Base-by-base conservation (phyloP, 2,888 invertebrate species). In the Oligia fasciuncula region DNA sequence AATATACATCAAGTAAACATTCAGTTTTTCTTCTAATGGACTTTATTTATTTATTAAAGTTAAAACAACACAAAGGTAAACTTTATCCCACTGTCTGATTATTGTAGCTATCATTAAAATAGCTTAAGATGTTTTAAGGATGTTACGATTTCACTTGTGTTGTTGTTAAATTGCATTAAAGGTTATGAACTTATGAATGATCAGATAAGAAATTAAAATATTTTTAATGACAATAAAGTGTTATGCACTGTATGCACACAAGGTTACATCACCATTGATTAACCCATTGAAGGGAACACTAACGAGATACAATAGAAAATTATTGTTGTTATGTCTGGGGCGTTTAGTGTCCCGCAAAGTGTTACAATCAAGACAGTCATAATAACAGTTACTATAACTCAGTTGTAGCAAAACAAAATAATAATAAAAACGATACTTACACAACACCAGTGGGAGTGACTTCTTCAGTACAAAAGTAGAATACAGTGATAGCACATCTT, bases 391-490 rank as follows among this genome's bases (percentile, higher is more conserved):
- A 49, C 49, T 46, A 71, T 51, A 51, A 29, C 43, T 62, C 23
- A n/a, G 14, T 14, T 29, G 35, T 65, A 70, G 8, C 9, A 49
- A 68, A 73, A 62, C n/a, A 67, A 75, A 63, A n/a, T 60, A 14
- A 46, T 17, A 60, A 46, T 17, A 60, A 79, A 63, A 77, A 46
- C 54, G 43, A 49, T 86, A 98, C 98, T 97, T 97, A 99, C 98
- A 98, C 97, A 76, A 99, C 98, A 54, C 99, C 99, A 92, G 98
- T 98, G 40, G 98, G 97, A 70, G 98, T 98, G 17, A 99, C 98
- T 93, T 99, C 99, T 95, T 99, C 99, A 2, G 98, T 98, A 92
- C 99, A 99, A 95, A 99, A 99, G 94, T 99, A 99, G 95, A 99
- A 98, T 86, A 99, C 97, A 57, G 99, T 99, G 84, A 99, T 99